Evolutionary conservation across 2,113 vertebrate genomes (phyloP), one percentile per base, ranked within the genome.

Genomic region (Myanophis thanlyinensis): DNA sequence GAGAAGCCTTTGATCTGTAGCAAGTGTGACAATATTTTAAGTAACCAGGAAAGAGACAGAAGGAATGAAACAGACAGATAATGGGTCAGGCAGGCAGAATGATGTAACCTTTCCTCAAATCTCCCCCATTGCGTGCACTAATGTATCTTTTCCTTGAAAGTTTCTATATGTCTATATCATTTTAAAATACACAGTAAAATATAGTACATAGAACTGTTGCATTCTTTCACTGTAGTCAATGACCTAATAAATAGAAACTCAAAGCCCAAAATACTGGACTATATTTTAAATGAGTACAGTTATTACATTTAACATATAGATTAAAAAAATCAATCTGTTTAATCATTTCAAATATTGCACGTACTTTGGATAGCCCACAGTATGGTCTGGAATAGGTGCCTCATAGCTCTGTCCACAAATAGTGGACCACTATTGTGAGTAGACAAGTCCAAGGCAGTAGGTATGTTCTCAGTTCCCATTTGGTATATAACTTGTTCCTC

Each of bases 401-500:
- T 59, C 56, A 30, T 59, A 25, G 8, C 56, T 59, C 25, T 59
- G 56, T 9, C 25, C 25, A 27, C 20, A 59, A 27, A 59, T 10
- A 30, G 25, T 59, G 10, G 25, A 30, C 56, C 25, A 3, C 25
- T 27, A 59, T 27, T 59, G 25, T 59, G 25, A 62, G 27, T 12
- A 30, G 56, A 62, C 25, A 62, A 30, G 10, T 30, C 27, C 27
- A 62, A 62, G 8, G 56, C 6, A 30, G 2, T n/a, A n/a, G 10
- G 25, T 52, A 2, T 49, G 51, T 86, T 92, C 95, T 93, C 91
- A 18, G 94, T 94, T 92, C 93, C 93, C 90, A 95, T 96, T 95
- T 48, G 86, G 93, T 94, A 96, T 96, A 94, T 93, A 94, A 25
- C 94, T 94, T 95, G 84, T 94, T 96, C 90, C 93, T 96, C 95